These are phyloP conservation scores for Podocnemis expansa DNA, from an alignment of 2,113 vertebrate genomes.

Conservation along the genomic window DNA sequence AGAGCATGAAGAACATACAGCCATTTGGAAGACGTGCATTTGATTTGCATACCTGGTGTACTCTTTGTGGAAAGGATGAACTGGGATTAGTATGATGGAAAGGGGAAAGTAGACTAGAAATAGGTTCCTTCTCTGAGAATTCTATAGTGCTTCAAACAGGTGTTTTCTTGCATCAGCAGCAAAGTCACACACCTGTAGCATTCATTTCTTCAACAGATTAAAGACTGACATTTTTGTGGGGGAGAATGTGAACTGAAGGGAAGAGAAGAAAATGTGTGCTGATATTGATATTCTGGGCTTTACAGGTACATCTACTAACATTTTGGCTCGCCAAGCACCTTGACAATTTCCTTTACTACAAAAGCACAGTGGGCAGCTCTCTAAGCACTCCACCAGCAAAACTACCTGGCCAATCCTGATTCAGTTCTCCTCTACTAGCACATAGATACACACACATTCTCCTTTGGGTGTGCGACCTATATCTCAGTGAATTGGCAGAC, in stretches of 20 bases:
- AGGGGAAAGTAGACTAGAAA: fast-evolving
- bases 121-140: fast-evolving
- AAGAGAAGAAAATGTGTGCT: not conserved
- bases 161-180: not conserved
- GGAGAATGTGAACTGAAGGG: not conserved
- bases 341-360: not conserved
- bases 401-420: not conserved
- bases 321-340: not conserved
- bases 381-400: not conserved
- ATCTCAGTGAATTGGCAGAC: not conserved
- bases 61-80: fast-evolving
- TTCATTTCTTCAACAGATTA: not conserved
- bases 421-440: not conserved
- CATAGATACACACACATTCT: not conserved
- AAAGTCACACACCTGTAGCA: fast-evolving
- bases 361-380: not conserved
- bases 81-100: fast-evolving
- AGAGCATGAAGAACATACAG: not conserved
- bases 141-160: fast-evolving
- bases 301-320: not conserved
- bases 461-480: not conserved
- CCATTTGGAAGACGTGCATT: fast-evolving
- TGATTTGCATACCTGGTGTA: not conserved
- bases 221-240: not conserved
- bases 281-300: not conserved